These are phyloP conservation scores for Dasypus novemcinctus DNA, from an alignment of 2,113 vertebrate species.

Conservation along the genomic window DNA sequence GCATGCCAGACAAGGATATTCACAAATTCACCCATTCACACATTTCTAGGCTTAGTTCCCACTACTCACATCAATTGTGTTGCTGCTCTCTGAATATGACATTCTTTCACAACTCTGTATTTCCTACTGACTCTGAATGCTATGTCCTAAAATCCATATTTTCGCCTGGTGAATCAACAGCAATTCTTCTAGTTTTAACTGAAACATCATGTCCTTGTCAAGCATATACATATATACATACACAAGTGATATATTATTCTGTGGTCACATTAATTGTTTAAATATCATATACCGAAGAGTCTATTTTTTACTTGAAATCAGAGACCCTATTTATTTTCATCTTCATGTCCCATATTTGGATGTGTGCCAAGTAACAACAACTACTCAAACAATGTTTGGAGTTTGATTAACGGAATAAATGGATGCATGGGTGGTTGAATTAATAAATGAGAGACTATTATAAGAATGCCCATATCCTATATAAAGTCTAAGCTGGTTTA, in stretches of 20 bases:
- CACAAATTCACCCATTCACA: background rate
- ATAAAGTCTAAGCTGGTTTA: background rate
- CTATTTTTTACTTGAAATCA: background rate
- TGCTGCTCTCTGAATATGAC: background rate
- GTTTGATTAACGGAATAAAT: background rate
- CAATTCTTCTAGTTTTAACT: slow-evolving; percentile 14
- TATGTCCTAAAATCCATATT: background rate
- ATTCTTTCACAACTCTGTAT: background rate
- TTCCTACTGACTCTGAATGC: background rate
- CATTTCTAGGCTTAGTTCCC: background rate
- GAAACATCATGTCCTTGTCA: background rate
- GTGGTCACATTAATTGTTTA: background rate
- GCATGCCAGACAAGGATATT: background rate
- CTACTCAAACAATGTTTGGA: background rate
- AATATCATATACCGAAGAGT: background rate
- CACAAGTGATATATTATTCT: background rate
- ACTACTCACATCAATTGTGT: background rate
- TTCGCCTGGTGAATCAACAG: background rate
- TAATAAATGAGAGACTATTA: background rate
- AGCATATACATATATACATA: background rate
- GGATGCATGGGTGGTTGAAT: background rate
- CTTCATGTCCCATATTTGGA: background rate
- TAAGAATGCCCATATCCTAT: background rate
- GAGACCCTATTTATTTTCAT: background rate
- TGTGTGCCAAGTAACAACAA: background rate